Base-by-base conservation (phyloP, 1,140 invertebrate genomes). In the Pemphigus obesinymphae region DNA sequence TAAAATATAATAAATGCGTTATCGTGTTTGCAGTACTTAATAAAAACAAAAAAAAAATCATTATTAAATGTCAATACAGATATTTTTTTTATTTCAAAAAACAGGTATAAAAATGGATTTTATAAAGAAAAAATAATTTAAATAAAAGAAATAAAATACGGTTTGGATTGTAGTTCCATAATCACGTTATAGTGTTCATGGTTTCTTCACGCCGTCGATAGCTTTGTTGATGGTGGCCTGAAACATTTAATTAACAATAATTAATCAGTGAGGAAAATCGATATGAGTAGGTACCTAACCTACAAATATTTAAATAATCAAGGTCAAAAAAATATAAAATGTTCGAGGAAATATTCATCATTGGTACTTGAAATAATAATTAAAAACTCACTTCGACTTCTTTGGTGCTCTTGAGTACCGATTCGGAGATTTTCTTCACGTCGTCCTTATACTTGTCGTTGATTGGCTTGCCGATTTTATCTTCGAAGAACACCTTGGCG, bases 71-170 rank as follows among this genome's bases (percentile, higher is more conserved):
- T 31, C 31, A 48, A 73, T 1, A 31, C 70, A 50, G 29, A n/a
- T 48, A 58, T 43, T 45, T 45, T 10, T 80, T 80, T 63, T 43
- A 63, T 63, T 63, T 31, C 26, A 63, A 29, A 63, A 80, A 40
- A 61, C 23, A 63, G 7, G 53, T 63, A 80, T 31, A 80, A 45
- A 80, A 80, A 80, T 80, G 3, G 6, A 43, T 63, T 58, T 31
- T 58, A 31, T n/a, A 63, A 80, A 63, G 48, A 29, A 63, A 73
- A 45, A 78, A 80, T 61, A 61, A 80, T 61, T 80, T 61, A 80
- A 45, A 29, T 63, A 45, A 80, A 20, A 78, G 34, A 55, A 55
- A 43, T 40, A 61, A 31, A 63, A 17, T 80, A 61, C 40, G 26
- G 17, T 45, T 17, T 29, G 76, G 53, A 45, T 43, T 58, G 6